Evolutionary conservation across 2,113 vertebrate genomes (phyloP).

Genomic region (Neodon shergylaensis): DNA sequence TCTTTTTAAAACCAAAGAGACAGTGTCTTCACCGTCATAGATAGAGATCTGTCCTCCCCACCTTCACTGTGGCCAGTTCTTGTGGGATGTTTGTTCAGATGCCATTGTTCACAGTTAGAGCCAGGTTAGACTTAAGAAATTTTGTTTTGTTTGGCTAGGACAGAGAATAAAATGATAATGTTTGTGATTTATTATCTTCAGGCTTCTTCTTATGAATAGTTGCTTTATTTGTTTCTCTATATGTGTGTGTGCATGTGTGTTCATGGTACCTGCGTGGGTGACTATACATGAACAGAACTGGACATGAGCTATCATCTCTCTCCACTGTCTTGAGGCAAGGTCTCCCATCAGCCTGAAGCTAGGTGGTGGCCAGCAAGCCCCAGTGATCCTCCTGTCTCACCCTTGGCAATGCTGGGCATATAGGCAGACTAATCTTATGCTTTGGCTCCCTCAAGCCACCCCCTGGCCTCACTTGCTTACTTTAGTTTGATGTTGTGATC

Average conservation of each 20-base stretch:
- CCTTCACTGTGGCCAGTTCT: not conserved
- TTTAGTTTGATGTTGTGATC: conserved; percentile 26
- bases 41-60: no score
- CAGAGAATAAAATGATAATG: not conserved
- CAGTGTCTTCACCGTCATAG: not conserved
- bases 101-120: not conserved
- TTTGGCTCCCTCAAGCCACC: not conserved
- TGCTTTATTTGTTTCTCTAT: not conserved
- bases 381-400: not conserved
- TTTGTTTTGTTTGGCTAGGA: not conserved
- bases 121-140: not conserved
- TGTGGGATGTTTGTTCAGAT: not conserved
- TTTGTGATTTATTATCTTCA: not conserved
- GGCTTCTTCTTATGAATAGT: not conserved
- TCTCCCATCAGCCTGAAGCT: not conserved
- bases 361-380: not conserved
- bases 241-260: not conserved
- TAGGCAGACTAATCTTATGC: not conserved
- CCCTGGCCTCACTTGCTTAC: not conserved
- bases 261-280: not conserved
- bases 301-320: not conserved
- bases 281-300: not conserved
- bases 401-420: not conserved
- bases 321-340: not conserved
- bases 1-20: not conserved